Conservation (phyloP, 2,888 invertebrate genomes). For the Thelaira solivaga region DNA sequence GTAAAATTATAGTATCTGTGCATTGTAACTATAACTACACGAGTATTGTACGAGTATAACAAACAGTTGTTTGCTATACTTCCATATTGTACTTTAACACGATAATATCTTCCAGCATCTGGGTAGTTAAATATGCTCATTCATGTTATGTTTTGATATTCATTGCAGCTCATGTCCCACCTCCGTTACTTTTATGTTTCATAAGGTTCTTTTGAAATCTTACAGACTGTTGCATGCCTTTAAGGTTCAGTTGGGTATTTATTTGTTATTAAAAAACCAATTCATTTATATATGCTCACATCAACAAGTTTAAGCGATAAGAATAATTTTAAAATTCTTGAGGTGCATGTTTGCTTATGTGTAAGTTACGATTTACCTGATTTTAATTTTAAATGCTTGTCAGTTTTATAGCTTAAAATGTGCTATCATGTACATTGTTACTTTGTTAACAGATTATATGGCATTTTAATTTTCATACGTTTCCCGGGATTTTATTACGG, state of each 20-base stretch:
- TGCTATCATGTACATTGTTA: constrained; percentile 10
- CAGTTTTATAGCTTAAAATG: constrained; percentile 3
- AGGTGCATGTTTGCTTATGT: not conserved
- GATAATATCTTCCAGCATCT: constrained; percentile 36
- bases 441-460: constrained; percentile 10
- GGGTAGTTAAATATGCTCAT: constrained; percentile 41
- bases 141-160: not conserved
- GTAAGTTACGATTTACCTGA: not conserved
- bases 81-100: constrained; percentile 37
- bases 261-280: not conserved
- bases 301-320: not conserved
- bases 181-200: not conserved
- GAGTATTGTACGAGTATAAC: not conserved
- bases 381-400: constrained; percentile 47
- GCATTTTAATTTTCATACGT: not conserved
- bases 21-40: too few relatives aligned
- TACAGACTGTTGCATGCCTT: constrained; percentile 53
- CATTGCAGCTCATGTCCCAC: not conserved
- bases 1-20: too few relatives aligned
- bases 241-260: constrained; percentile 3
- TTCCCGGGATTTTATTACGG: too few relatives aligned
- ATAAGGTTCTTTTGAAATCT: constrained; percentile 14
- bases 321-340: too few relatives aligned
- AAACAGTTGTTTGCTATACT: constrained; percentile 4
- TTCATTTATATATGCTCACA: not conserved